Conservation (phyloP, 2,888 invertebrate genomes). For the Tryphoninae sp. region DNA sequence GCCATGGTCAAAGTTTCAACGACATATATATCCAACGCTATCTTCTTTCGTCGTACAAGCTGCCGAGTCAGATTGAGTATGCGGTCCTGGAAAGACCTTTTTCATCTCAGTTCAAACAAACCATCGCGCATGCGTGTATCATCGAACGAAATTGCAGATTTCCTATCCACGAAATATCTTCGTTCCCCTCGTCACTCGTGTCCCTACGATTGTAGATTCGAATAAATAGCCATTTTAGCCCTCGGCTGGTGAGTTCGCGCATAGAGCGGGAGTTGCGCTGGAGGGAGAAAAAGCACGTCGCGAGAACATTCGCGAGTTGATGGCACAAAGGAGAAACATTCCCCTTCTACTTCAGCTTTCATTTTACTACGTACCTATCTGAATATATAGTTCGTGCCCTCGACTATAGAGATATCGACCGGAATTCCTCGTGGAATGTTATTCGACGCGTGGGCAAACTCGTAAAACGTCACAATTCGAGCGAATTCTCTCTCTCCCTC, state of each 20-base stretch:
- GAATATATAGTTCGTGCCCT: background rate
- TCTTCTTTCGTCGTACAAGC: background rate
- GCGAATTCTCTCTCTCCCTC: background rate
- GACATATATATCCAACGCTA: conserved; percentile 23
- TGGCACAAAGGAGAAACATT: conserved; percentile 13
- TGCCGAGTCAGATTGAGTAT: too few species aligned
- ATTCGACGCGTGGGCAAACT: conserved; percentile 29
- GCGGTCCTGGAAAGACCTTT: too few species aligned
- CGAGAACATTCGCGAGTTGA: conserved; percentile 26
- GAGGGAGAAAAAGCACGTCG: background rate
- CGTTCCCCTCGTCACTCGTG: background rate
- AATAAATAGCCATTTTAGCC: conserved; percentile 7
- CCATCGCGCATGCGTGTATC: background rate
- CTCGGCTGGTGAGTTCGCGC: background rate
- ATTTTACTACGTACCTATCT: conserved; percentile 12
- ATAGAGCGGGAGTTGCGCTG: background rate
- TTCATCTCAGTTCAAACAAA: too few species aligned
- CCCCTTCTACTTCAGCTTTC: background rate
- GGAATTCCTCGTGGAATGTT: conserved; percentile 25
- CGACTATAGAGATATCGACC: conserved; percentile 11
- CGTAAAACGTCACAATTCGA: conserved; percentile 25
- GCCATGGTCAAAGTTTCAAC: conserved; percentile 48
- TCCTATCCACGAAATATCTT: background rate
- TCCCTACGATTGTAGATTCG: conserved; percentile 10
- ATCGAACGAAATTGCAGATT: conserved; percentile 19